Evolutionary conservation across 1,140 invertebrate species (phyloP), one percentile per base, ranked within the genome.

Genomic region (Drosophila ficusphila): DNA sequence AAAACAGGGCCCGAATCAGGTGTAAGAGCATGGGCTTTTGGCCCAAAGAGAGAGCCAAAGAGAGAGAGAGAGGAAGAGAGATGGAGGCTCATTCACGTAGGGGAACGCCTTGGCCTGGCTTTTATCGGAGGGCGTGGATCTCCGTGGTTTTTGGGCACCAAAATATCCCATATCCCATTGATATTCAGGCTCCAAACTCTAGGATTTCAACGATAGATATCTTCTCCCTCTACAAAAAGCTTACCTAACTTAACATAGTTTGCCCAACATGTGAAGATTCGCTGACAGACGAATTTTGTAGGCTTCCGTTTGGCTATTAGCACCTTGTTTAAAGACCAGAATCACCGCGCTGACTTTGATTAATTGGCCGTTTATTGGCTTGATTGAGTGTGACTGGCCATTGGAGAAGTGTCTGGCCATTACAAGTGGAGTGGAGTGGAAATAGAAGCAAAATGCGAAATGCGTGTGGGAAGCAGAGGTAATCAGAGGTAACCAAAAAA

Each of bases 311-410:
- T 34, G 3, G 21, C 41, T 16, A 4, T 2, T 21, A 34, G 19
- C 54, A 53, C 19, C 48, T 42, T 33, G 19, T 36, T 16, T n/a
- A 36, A 8, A 23, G 21, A 2, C 12, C 21, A 27, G 19, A 67
- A 51, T 4, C 61, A 34, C 9, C 16, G 23, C 23, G 14, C 31
- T 52, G 73, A 86, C 81, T 49, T 76, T 86, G 81, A 86, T 86
- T 86, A 81, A 86, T 86, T 74, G 82, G 39, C 36, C 69, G 48
- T 73, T 76, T 76, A 82, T 82, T 82, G 78, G 58, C 69, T 58
- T 58, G 76, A 70, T 69, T 74, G 76, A 72, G 38, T 78, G 53
- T 56, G 42, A 34, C 51, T 21, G 38, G 38, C 12, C 18, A 41
- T 4, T 7, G 16, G 36, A 14, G 16, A 39, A 39, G 14, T 19